These are phyloP conservation scores for Nebria brevicollis DNA, from an alignment of 2,888 invertebrate genomes.

Conservation along the genomic window DNA sequence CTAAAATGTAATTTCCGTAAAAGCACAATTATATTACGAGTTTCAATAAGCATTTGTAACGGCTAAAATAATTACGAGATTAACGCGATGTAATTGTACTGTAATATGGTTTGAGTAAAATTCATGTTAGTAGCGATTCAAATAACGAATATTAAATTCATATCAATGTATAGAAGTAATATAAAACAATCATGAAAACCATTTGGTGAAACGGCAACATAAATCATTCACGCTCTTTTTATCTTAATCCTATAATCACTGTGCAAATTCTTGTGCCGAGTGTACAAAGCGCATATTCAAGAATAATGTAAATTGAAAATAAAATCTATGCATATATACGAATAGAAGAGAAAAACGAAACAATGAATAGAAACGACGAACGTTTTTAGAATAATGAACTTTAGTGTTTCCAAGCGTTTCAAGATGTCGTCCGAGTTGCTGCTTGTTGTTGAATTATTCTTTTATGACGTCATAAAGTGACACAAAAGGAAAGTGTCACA, in stretches of 20 bases:
- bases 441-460: neutral
- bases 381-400: constrained; percentile 6
- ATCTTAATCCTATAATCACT: constrained; percentile 13
- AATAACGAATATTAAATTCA: neutral
- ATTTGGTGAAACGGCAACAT: neutral
- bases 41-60: too few species aligned
- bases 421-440: constrained; percentile 20
- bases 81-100: too few species aligned
- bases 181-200: neutral
- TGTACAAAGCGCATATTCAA: neutral
- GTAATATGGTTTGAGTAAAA: neutral
- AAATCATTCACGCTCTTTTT: constrained; percentile 22
- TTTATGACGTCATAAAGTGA: constrained; percentile 43
- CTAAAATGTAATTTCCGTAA: too few species aligned
- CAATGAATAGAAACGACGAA: neutral
- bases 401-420: constrained; percentile 14
- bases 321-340: constrained; percentile 2
- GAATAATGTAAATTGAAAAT: neutral
- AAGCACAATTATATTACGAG: too few species aligned
- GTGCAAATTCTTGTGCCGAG: neutral
- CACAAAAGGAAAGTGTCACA: constrained; percentile 39
- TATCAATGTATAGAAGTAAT: neutral
- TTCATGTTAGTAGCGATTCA: neutral
- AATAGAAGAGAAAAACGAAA: neutral
- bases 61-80: too few species aligned